Percentiles rank a stretch among this genome's conserved stretches.
Evolutionary conservation across 1,140 invertebrate species (phyloP).

Genomic region (Anadara kagoshimensis): DNA sequence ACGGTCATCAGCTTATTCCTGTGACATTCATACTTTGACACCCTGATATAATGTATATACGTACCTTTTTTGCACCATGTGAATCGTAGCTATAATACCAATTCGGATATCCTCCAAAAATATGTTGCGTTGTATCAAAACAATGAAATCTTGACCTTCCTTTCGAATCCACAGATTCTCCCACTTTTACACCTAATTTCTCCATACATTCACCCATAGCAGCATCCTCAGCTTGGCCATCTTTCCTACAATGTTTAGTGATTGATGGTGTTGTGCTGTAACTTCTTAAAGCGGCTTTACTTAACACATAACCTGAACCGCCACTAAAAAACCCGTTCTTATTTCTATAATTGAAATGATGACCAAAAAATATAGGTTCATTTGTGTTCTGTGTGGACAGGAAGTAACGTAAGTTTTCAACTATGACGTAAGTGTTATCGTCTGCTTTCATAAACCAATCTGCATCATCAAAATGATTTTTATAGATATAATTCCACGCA

Average conservation of each 20-base stretch:
- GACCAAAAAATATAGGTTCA: constrained; percentile 53
- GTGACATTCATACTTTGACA: too few relatives aligned
- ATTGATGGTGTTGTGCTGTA: constrained; percentile 35
- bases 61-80: not conserved
- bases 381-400: constrained; percentile 75
- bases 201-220: constrained; percentile 42
- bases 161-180: not conserved
- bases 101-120: not conserved
- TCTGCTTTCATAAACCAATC: constrained; percentile 66
- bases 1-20: too few relatives aligned
- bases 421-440: constrained; percentile 85
- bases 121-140: not conserved
- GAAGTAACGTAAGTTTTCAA: constrained; percentile 94
- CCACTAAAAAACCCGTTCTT: constrained; percentile 50
- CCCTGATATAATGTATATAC: too few relatives aligned
- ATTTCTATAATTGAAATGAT: constrained; percentile 45
- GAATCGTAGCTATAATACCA: constrained; percentile 6
- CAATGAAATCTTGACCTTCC: constrained; percentile 10
- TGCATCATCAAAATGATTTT: constrained; percentile 45
- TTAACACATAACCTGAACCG: constrained; percentile 52
- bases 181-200: not conserved
- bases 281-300: constrained; percentile 38
- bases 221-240: constrained; percentile 45
- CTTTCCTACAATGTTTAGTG: constrained; percentile 32
- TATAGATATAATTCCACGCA: constrained; percentile 36